Conservation (phyloP, 1,140 invertebrate species). For the Calliopsis andreniformis region DNA sequence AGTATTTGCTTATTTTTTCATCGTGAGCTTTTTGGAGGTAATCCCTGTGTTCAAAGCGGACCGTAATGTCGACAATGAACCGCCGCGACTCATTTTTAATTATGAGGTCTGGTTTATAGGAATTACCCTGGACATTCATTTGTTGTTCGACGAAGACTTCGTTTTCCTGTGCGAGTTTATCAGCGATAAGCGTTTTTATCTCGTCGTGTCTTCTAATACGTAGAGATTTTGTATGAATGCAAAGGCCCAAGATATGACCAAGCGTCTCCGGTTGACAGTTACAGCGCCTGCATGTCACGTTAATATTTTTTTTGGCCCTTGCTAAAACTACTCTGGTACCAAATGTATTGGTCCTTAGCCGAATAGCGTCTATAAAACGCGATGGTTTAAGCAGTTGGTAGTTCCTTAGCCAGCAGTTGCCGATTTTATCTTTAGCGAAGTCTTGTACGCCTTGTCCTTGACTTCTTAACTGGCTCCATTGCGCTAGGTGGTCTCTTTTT, state of each 20-base stretch:
- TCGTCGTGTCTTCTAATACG: background rate
- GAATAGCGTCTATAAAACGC: no score
- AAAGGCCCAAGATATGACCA: background rate
- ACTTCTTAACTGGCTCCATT: background rate
- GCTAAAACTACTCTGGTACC: no score
- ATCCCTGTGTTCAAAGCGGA: slow-evolving; percentile 54
- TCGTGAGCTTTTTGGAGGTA: slow-evolving; percentile 38
- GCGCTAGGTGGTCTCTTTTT: background rate
- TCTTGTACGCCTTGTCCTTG: background rate
- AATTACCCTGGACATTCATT: background rate
- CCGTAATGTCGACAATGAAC: slow-evolving; percentile 69
- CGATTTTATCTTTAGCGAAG: no score
- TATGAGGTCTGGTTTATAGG: background rate
- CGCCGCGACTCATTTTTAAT: slow-evolving; percentile 18
- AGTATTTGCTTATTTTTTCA: slow-evolving; percentile 51
- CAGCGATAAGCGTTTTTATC: background rate
- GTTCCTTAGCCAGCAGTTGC: no score
- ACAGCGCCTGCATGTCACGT: no score
- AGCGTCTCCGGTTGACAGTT: no score
- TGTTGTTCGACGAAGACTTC: background rate
- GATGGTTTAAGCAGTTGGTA: no score
- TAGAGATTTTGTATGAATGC: background rate
- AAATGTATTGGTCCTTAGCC: no score
- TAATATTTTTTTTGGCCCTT: no score
- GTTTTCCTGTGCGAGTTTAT: background rate